These are phyloP conservation scores for Ceyx cyanopectus DNA, from an alignment of 2,113 vertebrate species.

Conservation along the genomic window DNA sequence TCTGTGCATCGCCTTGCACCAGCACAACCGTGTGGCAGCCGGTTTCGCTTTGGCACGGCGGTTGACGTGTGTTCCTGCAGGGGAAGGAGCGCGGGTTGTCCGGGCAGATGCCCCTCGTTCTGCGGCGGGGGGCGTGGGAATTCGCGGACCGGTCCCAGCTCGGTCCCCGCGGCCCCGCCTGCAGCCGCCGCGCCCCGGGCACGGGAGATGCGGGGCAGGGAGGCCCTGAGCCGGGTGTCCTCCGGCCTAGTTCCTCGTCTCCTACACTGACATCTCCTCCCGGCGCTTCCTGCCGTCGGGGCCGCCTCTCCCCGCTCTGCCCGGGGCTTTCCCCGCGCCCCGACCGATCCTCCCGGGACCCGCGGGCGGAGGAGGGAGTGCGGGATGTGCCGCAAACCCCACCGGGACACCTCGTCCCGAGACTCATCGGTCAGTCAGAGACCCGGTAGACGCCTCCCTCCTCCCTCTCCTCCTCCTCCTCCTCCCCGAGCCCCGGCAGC, in stretches of 20 bases:
- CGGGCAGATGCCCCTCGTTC: fast-evolving
- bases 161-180: too few relatives aligned
- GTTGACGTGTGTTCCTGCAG: fast-evolving
- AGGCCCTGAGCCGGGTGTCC: neutral
- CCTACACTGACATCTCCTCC: neutral
- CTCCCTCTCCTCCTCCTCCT: too few relatives aligned
- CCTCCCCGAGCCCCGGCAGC: neutral
- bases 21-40: fast-evolving
- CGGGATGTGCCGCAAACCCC: neutral
- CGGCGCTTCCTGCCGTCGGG: neutral
- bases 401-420: neutral
- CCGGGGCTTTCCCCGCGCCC: too few relatives aligned
- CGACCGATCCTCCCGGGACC: too few relatives aligned
- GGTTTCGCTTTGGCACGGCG: fast-evolving
- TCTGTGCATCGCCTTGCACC: neutral
- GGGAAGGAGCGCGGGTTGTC: fast-evolving
- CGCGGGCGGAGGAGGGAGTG: neutral
- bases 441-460: neutral
- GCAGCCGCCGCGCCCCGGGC: too few relatives aligned
- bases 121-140: fast-evolving
- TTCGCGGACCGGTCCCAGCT: neutral
- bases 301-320: neutral
- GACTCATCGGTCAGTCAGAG: neutral
- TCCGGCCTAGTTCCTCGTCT: neutral
- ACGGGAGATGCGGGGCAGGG: neutral